These are phyloP conservation scores for Nylanderia fulva DNA, from an alignment of 1,140 invertebrate species.

Conservation along the genomic window DNA sequence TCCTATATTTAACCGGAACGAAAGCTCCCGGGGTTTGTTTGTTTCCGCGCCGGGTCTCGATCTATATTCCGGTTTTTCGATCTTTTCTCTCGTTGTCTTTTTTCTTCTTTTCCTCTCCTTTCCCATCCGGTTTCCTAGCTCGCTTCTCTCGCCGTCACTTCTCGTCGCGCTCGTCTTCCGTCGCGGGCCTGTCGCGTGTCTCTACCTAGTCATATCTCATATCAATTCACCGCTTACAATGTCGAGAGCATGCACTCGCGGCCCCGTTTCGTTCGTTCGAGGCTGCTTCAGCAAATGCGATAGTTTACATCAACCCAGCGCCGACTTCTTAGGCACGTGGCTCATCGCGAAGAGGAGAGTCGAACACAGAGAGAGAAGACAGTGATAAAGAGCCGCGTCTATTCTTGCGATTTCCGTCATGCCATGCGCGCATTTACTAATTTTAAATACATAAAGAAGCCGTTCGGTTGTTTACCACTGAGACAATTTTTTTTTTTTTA, in stretches of 20 bases:
- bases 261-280: conserved; percentile 49
- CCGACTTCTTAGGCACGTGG: conserved; percentile 68
- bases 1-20: conserved; percentile 72
- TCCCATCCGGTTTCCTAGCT: not conserved
- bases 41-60: conserved; percentile 64
- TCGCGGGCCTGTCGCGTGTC: conserved; percentile 21
- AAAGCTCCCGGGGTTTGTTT: conserved; percentile 50
- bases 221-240: conserved; percentile 40
- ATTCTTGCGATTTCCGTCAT: conserved; percentile 18
- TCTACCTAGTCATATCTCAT: conserved; percentile 38
- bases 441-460: not conserved
- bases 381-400: conserved; percentile 65
- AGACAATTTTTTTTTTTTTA: not conserved
- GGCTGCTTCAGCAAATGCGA: conserved; percentile 60
- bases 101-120: conserved; percentile 10
- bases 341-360: conserved; percentile 65
- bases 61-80: conserved; percentile 52
- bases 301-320: conserved; percentile 37
- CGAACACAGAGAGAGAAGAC: conserved; percentile 42
- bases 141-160: not conserved
- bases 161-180: conserved; percentile 23
- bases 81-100: not conserved
- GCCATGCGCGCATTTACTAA: not conserved
- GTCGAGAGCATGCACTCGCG: conserved; percentile 28
- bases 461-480: not conserved